phyloP scores from a whole-genome alignment of 2,888 invertebrate species.

The Rhyacophila evoluta region DNA sequence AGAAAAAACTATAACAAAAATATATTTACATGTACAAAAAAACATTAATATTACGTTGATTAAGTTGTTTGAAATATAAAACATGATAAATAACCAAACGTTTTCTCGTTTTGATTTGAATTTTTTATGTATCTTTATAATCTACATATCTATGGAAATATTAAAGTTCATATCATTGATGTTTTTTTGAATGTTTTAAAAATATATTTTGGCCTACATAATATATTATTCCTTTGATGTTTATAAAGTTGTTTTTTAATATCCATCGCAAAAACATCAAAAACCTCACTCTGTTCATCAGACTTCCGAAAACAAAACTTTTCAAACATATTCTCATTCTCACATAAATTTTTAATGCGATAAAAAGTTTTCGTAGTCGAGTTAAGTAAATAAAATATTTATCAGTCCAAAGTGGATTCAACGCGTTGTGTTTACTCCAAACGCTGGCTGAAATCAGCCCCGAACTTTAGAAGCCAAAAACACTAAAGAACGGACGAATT shows the following conservation, averaged over 20 bases:
- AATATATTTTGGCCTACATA: no score
- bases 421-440: conserved; percentile 29
- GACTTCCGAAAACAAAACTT: conserved; percentile 10
- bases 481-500: no score
- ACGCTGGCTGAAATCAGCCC: conserved; percentile 11
- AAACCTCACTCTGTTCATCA: conserved; percentile 4
- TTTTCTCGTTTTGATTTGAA: no score
- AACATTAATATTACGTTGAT: no score
- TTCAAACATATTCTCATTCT: conserved; percentile 19
- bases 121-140: no score
- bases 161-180: no score
- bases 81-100: no score
- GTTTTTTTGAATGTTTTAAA: no score
- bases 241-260: background rate
- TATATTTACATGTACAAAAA: no score
- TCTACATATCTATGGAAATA: no score
- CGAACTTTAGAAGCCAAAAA: background rate
- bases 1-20: no score
- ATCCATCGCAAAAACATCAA: background rate
- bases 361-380: conserved; percentile 22
- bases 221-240: background rate
- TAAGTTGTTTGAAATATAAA: no score
- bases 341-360: conserved; percentile 24
- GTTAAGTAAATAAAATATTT: conserved; percentile 22
- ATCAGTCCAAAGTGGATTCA: conserved; percentile 25